Percentiles rank a stretch among this genome's conserved stretches.
phyloP scores from a whole-genome alignment of 2,113 vertebrate species.

The Gila orcuttii region DNA sequence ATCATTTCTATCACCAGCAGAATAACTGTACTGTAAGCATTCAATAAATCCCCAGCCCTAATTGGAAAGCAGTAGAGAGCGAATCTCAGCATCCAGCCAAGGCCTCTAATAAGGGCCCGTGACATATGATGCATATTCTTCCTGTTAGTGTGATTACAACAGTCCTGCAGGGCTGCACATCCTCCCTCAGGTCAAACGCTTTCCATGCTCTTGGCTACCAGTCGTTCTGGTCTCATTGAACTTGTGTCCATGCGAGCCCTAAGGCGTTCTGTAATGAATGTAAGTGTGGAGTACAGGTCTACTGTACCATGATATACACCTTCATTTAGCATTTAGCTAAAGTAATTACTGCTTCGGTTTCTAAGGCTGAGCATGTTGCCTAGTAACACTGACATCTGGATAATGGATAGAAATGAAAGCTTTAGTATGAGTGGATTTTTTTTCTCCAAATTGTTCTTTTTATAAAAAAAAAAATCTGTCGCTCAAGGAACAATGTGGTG shows the following conservation, averaged over 20 bases:
- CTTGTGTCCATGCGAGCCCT: neutral
- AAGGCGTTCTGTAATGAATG: conserved; percentile 14
- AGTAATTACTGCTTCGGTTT: conserved; percentile 57
- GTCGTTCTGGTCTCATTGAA: neutral
- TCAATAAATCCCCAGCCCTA: conserved; percentile 1
- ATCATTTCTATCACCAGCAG: neutral
- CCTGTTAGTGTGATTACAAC: neutral
- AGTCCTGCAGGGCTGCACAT: neutral
- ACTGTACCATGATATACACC: conserved; percentile 37
- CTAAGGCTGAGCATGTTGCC: conserved; percentile 64
- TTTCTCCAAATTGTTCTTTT: neutral
- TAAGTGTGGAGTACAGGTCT: conserved; percentile 23
- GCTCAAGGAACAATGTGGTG: conserved; percentile 7
- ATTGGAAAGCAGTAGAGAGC: neutral
- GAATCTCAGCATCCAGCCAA: conserved; percentile 10
- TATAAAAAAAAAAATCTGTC: neutral
- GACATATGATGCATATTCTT: conserved; percentile 22
- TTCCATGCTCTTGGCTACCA: neutral
- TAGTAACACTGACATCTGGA: conserved; percentile 71
- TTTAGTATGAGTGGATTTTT: neutral
- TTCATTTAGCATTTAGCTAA: conserved; percentile 64
- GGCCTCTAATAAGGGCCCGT: conserved; percentile 9
- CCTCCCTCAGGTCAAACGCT: neutral
- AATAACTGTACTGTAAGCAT: neutral
- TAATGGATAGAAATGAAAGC: conserved; percentile 43